These are phyloP conservation scores for Hyaena hyaena DNA, from an alignment of 2,113 vertebrate genomes.

Conservation along the genomic window DNA sequence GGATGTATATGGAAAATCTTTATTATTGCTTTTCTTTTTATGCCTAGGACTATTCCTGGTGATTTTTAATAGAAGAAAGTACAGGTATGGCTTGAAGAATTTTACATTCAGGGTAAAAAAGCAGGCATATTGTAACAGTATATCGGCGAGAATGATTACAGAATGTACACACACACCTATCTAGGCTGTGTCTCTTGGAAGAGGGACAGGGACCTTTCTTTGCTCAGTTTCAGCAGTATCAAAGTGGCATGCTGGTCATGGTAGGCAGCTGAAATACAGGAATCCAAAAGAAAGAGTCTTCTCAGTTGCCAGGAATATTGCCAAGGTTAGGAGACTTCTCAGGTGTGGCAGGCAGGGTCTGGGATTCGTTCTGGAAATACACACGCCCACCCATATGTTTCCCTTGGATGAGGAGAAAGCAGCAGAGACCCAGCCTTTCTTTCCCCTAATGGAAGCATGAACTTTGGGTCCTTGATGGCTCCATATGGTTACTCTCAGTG, in stretches of 20 bases:
- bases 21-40: background rate
- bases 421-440: background rate
- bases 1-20: background rate
- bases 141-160: background rate
- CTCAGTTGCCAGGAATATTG: background rate
- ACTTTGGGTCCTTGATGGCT: background rate
- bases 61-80: background rate
- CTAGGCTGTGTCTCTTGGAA: background rate
- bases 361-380: background rate
- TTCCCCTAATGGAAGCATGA: background rate
- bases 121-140: background rate
- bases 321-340: background rate
- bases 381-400: background rate
- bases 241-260: background rate
- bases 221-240: background rate
- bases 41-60: background rate
- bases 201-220: background rate
- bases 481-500: background rate
- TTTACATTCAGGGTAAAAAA: constrained; percentile 21
- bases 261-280: background rate
- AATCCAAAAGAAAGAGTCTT: background rate
- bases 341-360: background rate
- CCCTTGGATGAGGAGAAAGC: background rate
- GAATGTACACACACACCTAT: too few relatives aligned
- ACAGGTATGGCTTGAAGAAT: background rate